Conservation (phyloP, 2,797 vertebrate genomes). For the Uromys caudimaculatus region DNA sequence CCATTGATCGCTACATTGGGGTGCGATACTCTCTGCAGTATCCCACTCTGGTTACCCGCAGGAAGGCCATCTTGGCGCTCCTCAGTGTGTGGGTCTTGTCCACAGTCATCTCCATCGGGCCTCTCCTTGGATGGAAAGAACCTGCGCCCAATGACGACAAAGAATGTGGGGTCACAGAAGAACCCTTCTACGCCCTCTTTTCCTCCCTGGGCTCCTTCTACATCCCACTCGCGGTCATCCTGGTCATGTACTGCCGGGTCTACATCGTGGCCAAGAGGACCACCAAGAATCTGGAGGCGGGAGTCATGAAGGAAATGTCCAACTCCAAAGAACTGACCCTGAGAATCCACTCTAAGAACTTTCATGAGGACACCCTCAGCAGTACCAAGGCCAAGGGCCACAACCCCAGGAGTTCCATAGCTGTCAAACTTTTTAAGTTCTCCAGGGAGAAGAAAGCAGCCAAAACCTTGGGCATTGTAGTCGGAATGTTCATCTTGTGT, state of each 20-base stretch:
- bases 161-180: slow-evolving; percentile 95
- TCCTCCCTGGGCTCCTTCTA: slow-evolving; percentile 98
- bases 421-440: slow-evolving; percentile 96
- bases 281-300: slow-evolving; percentile 97
- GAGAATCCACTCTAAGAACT: slow-evolving; percentile 95
- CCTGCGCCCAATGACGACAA: slow-evolving; percentile 94
- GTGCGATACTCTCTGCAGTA: slow-evolving; percentile 97
- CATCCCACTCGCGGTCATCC: slow-evolving; percentile 95
- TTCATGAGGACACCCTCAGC: slow-evolving; percentile 90
- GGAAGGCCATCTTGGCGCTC: slow-evolving; percentile 94
- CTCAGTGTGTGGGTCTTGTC: slow-evolving; percentile 95
- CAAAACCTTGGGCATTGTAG: slow-evolving; percentile 96
- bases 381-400: slow-evolving; percentile 90
- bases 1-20: slow-evolving; percentile 97
- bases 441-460: slow-evolving; percentile 97
- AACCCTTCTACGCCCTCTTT: slow-evolving; percentile 97
- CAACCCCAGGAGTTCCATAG: slow-evolving; percentile 93
- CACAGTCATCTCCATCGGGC: slow-evolving; percentile 97
- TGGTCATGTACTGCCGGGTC: slow-evolving; percentile 97
- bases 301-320: slow-evolving; percentile 97
- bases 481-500: slow-evolving; percentile 96
- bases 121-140: slow-evolving; percentile 98
- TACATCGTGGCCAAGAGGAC: slow-evolving; percentile 97
- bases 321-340: slow-evolving; percentile 96
- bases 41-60: slow-evolving; percentile 96